Percentiles rank a stretch among this genome's conserved stretches.
Evolutionary conservation across 2,797 vertebrate species (phyloP).

Genomic region (Acipenser ruthenus): DNA sequence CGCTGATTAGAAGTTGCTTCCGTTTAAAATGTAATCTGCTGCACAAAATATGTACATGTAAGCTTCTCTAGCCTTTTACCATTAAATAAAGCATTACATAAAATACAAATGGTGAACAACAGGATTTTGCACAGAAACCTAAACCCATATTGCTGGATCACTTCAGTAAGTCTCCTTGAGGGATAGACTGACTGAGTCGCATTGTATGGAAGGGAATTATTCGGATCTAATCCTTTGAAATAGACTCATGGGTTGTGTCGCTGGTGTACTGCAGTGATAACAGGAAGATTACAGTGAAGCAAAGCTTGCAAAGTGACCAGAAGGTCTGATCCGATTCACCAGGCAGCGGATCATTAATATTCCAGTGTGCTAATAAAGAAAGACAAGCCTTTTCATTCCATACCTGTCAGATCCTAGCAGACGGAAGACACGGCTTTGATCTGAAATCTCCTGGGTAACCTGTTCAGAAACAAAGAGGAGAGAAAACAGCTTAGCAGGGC

Average conservation of each 20-base stretch:
- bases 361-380: background rate
- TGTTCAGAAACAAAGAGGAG: slow-evolving; percentile 25
- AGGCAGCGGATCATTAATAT: slow-evolving; percentile 4
- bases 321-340: background rate
- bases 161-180: background rate
- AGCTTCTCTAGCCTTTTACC: no score
- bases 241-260: background rate
- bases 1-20: no score
- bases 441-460: slow-evolving; percentile 74
- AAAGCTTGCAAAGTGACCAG: background rate
- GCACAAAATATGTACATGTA: no score
- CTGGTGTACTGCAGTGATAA: no score
- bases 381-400: slow-evolving; percentile 19
- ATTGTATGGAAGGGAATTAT: background rate
- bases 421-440: slow-evolving; percentile 67
- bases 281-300: background rate
- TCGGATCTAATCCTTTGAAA: background rate
- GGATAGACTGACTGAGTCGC: background rate
- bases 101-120: no score
- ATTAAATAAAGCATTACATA: no score
- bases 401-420: slow-evolving; percentile 75
- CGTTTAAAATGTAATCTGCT: no score
- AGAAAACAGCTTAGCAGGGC: background rate
- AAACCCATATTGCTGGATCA: background rate
- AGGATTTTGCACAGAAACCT: background rate